phyloP scores from a whole-genome alignment of 2,888 invertebrate species.

The Hermodice carunculata region DNA sequence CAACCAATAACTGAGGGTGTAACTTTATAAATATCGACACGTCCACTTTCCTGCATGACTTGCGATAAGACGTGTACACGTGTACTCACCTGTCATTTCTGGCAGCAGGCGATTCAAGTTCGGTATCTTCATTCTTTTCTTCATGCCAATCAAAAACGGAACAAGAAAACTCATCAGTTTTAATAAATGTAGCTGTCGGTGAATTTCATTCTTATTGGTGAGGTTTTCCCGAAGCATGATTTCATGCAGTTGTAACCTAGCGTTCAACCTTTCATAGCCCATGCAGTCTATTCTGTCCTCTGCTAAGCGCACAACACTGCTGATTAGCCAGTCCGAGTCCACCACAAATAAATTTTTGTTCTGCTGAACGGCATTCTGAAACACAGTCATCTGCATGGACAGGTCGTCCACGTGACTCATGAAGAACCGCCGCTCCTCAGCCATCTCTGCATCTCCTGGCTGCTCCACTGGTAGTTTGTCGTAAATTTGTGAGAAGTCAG shows the following conservation, averaged over 20 bases:
- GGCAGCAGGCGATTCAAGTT: constrained; percentile 58
- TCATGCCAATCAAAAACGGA: constrained; percentile 67
- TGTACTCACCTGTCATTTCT: constrained; percentile 58
- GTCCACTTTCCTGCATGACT: too few species aligned
- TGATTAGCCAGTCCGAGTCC: constrained; percentile 58
- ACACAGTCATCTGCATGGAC: constrained; percentile 62
- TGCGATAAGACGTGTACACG: too few species aligned
- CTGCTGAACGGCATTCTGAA: constrained; percentile 53
- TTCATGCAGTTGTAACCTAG: constrained; percentile 65
- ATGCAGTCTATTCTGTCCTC: constrained; percentile 62
- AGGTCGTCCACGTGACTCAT: constrained; percentile 59
- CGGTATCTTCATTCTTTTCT: constrained; percentile 68
- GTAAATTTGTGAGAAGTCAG: constrained; percentile 58
- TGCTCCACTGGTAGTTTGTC: constrained; percentile 56
- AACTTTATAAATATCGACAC: too few species aligned
- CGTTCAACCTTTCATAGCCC: constrained; percentile 65
- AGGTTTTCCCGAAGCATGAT: constrained; percentile 59
- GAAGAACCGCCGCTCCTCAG: constrained; percentile 63
- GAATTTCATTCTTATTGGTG: constrained; percentile 56
- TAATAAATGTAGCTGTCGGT: constrained; percentile 59
- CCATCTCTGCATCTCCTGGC: constrained; percentile 56
- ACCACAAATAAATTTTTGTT: constrained; percentile 61
- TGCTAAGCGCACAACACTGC: constrained; percentile 55
- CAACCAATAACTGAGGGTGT: too few species aligned
- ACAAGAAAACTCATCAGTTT: constrained; percentile 66